phyloP scores from a whole-genome alignment of 1,140 invertebrate species.

The Ruditapes philippinarum region DNA sequence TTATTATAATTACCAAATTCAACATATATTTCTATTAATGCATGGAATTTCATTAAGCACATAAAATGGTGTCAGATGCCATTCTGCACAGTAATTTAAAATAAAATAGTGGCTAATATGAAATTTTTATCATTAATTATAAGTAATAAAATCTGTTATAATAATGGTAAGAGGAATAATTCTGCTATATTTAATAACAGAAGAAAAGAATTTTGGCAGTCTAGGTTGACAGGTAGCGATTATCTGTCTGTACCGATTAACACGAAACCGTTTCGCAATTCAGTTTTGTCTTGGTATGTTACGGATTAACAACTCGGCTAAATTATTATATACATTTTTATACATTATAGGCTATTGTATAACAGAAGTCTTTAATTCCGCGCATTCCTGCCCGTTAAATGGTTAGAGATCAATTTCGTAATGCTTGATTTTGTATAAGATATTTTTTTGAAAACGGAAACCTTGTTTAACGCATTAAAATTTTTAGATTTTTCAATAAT shows the following conservation, averaged over 20 bases:
- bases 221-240: not conserved
- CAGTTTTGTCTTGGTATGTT: not conserved
- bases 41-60: no score
- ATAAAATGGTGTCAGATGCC: no score
- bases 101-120: no score
- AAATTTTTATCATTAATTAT: no score
- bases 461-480: no score
- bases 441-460: slow-evolving; percentile 18
- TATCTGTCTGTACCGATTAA: slow-evolving; percentile 35
- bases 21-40: no score
- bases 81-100: no score
- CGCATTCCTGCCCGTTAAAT: slow-evolving; percentile 1
- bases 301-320: slow-evolving; percentile 13
- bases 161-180: not conserved
- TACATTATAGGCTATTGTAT: slow-evolving; percentile 27
- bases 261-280: not conserved
- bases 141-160: not conserved
- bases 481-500: not conserved
- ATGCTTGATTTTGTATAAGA: not conserved
- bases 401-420: slow-evolving; percentile 9
- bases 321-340: slow-evolving; percentile 25
- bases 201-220: slow-evolving; percentile 10
- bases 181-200: not conserved
- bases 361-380: slow-evolving; percentile 5
- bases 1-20: no score